Evolutionary conservation across 2,888 invertebrate species (phyloP).

Genomic region (Osedax frankpressi): DNA sequence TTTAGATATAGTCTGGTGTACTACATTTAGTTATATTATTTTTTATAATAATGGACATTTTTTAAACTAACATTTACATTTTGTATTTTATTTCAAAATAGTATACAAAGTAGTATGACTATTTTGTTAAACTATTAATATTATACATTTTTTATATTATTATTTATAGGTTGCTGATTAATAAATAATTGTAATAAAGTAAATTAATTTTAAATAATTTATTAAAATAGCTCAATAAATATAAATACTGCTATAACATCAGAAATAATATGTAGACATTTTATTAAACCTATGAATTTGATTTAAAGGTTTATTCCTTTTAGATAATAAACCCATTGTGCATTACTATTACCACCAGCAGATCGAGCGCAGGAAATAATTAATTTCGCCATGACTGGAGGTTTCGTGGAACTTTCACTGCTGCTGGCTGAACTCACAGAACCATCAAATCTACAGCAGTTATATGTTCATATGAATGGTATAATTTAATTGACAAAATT

Average conservation of each 20-base stretch:
- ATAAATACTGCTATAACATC: background rate
- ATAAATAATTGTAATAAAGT: background rate
- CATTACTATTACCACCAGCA: slow-evolving; percentile 39
- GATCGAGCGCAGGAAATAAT: slow-evolving; percentile 42
- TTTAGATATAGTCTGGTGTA: no score
- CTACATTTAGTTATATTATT: no score
- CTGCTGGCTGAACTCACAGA: slow-evolving; percentile 31
- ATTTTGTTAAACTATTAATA: background rate
- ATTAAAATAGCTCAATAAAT: background rate
- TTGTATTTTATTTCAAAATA: no score
- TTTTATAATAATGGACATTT: no score
- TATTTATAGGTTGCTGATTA: background rate
- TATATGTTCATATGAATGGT: no score
- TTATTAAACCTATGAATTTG: background rate
- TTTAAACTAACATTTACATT: no score
- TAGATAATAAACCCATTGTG: slow-evolving; percentile 47
- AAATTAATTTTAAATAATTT: background rate
- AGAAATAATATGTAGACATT: background rate
- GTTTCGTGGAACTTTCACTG: slow-evolving; percentile 38
- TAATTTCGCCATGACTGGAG: slow-evolving; percentile 45
- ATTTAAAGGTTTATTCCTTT: slow-evolving; percentile 37
- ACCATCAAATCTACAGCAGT: background rate
- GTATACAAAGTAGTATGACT: no score
- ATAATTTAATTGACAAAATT: no score
- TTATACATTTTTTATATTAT: background rate